These are phyloP conservation scores for Palythoa grandiflora DNA, from an alignment of 92 coral and sea anemone genomes.

Conservation along the genomic window DNA sequence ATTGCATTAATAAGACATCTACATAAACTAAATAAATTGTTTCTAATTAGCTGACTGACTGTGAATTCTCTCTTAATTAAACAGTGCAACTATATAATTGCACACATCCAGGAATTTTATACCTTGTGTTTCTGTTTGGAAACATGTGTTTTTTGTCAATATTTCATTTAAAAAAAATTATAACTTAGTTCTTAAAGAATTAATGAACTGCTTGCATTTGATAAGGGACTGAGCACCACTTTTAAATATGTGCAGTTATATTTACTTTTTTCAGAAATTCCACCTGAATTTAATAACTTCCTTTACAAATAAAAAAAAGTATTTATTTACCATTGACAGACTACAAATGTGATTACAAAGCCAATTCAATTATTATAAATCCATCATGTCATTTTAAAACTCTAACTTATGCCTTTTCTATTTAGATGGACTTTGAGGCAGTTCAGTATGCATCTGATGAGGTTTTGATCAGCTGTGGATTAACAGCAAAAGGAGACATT, in stretches of 20 bases:
- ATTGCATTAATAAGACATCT: not conserved
- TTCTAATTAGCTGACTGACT: not conserved
- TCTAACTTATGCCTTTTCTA: slow-evolving; percentile 1
- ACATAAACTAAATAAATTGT: not conserved
- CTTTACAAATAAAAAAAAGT: not conserved
- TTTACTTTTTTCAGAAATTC: not conserved
- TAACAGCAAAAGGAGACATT: slow-evolving; percentile 17
- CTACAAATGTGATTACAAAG: not conserved
- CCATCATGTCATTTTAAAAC: not conserved
- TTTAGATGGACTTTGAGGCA: slow-evolving; percentile 16
- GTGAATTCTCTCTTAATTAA: not conserved
- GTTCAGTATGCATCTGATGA: slow-evolving; percentile 21
- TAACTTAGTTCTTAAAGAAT: not conserved
- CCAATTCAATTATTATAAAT: not conserved
- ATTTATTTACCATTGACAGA: slow-evolving; percentile 6
- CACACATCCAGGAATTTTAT: not conserved
- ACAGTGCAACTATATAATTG: not conserved
- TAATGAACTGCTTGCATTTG: not conserved
- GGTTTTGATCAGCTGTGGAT: slow-evolving; percentile 9
- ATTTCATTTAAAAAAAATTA: not conserved
- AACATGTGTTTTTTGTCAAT: not conserved
- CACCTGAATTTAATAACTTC: not conserved
- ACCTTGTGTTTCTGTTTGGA: slow-evolving; percentile 4
- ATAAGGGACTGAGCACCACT: not conserved
- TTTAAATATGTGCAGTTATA: not conserved